These are phyloP conservation scores for Melikaiella ostensackeni DNA, from an alignment of 2,888 invertebrate species.

Conservation along the genomic window DNA sequence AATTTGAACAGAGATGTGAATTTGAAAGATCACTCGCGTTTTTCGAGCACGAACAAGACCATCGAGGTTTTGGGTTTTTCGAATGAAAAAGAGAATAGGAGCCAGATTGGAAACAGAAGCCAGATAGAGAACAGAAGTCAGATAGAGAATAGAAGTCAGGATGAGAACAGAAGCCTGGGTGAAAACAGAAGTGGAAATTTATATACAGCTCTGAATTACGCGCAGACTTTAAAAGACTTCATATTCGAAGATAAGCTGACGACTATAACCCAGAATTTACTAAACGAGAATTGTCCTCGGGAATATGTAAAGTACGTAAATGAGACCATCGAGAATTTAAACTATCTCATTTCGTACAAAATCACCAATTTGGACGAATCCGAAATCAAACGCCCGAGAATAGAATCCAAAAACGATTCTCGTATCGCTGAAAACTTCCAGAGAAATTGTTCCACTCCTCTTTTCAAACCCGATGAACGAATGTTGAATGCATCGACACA, in stretches of 20 bases:
- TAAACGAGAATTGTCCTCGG: conserved; percentile 61
- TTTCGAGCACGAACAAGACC: background rate
- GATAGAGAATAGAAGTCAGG: background rate
- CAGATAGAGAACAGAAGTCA: background rate
- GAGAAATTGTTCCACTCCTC: conserved; percentile 39
- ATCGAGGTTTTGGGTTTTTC: background rate
- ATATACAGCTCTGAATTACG: conserved; percentile 36
- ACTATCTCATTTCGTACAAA: conserved; percentile 59
- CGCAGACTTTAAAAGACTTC: conserved; percentile 55
- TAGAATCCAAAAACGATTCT: conserved; percentile 15
- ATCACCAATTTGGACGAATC: conserved; percentile 40
- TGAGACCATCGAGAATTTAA: conserved; percentile 63
- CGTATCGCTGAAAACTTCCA: conserved; percentile 18
- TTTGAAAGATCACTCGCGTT: background rate
- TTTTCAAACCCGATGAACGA: conserved; percentile 38
- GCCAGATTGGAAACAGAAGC: background rate
- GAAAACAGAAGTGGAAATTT: conserved; percentile 1
- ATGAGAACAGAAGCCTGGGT: background rate
- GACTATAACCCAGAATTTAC: conserved; percentile 62
- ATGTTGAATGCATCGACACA: background rate
- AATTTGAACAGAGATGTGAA: conserved; percentile 19
- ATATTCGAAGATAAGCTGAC: conserved; percentile 63
- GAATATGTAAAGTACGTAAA: conserved; percentile 65
- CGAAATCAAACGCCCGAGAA: conserved; percentile 9
- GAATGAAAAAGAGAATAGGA: background rate